phyloP scores from a whole-genome alignment of 35 echinoderm and acorn worm species.

The Eucidaris tribuloides region DNA sequence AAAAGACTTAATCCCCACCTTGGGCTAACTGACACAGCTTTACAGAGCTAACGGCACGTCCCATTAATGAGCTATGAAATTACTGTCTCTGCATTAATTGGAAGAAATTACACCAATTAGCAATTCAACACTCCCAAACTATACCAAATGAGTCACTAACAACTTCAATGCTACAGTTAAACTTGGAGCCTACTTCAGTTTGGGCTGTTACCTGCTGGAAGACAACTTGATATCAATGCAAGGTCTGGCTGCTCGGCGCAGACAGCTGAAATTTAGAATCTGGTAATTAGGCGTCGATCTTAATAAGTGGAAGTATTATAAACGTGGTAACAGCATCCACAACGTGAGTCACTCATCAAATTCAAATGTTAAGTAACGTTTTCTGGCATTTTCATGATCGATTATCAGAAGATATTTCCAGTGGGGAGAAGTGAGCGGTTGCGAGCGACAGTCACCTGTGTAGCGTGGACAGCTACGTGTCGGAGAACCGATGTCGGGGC shows the following conservation, averaged over 20 bases:
- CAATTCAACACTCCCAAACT: no score
- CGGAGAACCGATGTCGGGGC: neutral
- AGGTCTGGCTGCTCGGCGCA: neutral
- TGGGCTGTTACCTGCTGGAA: no score
- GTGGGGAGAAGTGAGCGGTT: neutral
- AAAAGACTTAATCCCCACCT: no score
- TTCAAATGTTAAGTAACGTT: neutral
- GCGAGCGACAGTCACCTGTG: conserved; percentile 6
- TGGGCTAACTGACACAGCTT: no score
- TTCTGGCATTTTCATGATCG: neutral
- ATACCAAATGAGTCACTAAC: no score
- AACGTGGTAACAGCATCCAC: neutral
- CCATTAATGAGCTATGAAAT: no score
- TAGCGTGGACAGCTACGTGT: neutral
- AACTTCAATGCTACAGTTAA: no score
- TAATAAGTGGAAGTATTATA: neutral
- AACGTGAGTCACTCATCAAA: neutral
- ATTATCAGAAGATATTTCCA: neutral
- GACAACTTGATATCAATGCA: neutral
- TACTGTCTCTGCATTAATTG: no score
- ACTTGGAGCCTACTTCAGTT: no score
- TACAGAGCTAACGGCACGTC: no score
- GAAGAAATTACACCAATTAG: no score
- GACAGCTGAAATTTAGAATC: neutral
- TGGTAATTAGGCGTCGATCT: neutral